Evolutionary conservation across 2,113 vertebrate species (phyloP).

Genomic region (Pandion haliaetus): DNA sequence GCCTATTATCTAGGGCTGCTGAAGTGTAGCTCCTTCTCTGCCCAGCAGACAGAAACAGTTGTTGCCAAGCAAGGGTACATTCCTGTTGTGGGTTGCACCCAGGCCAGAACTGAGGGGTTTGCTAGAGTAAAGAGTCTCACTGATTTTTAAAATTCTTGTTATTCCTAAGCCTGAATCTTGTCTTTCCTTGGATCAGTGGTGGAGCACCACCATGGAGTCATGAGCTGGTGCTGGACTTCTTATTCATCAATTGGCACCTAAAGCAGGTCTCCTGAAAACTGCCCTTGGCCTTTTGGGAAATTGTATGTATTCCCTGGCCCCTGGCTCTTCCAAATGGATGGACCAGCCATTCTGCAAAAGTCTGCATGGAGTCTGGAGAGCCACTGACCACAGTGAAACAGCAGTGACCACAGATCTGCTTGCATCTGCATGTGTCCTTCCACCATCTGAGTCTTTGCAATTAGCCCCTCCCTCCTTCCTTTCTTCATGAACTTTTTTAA

Average conservation of each 20-base stretch:
- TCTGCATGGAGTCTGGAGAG: background rate
- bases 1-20: background rate
- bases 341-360: background rate
- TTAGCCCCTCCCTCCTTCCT: background rate
- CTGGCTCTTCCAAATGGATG: background rate
- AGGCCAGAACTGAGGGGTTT: rapidly evolving
- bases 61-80: background rate
- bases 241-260: background rate
- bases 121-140: background rate
- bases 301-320: background rate
- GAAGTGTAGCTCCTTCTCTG: background rate
- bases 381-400: background rate
- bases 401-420: background rate
- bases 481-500: background rate
- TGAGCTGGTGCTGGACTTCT: background rate
- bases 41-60: background rate
- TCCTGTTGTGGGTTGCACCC: background rate
- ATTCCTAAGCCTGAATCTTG: background rate
- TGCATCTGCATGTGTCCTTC: background rate
- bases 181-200: background rate
- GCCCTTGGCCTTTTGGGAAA: background rate
- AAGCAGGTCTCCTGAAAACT: background rate
- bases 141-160: background rate
- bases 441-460: background rate
- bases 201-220: background rate